Evolutionary conservation across 2,797 vertebrate species (phyloP), one percentile per base, ranked within the genome.

Genomic region (Phoeniculus purpureus): DNA sequence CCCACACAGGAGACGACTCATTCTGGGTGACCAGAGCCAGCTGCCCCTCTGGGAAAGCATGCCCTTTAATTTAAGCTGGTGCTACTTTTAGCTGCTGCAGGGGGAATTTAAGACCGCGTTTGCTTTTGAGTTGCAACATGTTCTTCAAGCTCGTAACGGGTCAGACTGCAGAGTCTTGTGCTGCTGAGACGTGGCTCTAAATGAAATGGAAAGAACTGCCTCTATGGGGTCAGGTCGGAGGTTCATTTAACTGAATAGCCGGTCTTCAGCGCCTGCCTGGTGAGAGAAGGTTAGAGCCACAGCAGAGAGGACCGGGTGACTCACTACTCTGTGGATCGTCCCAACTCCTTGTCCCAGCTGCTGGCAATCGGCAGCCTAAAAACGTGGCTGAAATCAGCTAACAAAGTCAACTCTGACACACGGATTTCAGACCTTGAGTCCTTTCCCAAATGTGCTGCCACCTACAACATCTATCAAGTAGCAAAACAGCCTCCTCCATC

Each of bases 101-200:
- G 84, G 60, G 85, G 93, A 93, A 94, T 91, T 96, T 92, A 89
- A 91, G 73, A 90, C 81, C 92, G 82, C 45, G 31, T 93, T 94
- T 94, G 65, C 73, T 93, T 94, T 95, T 94, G 73, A 89, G 92
- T 82, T 89, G 90, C 77, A 95, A 82, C 50, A 34, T 85, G 78
- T 90, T 89, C 88, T 96, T 93, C 94, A 74, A 95, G 93, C 85
- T 54, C 45, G 74, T 75, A 94, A 82, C 82, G 89, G 80, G 81
- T 79, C 72, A 77, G 85, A 47, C 58, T 89, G 22, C 7, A 7
- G 56, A 86, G 16, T 54, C 60, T 71, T 79, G 73, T 51, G 40
- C 40, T 58, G 54, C 62, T 75, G 47, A 88, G 62, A 72, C 81
- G 45, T 67, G 56, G 54, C 54, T 95, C 78, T 93, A 95, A 96